These are phyloP conservation scores for Dioctria linearis DNA, from an alignment of 2,888 invertebrate species.

Conservation along the genomic window DNA sequence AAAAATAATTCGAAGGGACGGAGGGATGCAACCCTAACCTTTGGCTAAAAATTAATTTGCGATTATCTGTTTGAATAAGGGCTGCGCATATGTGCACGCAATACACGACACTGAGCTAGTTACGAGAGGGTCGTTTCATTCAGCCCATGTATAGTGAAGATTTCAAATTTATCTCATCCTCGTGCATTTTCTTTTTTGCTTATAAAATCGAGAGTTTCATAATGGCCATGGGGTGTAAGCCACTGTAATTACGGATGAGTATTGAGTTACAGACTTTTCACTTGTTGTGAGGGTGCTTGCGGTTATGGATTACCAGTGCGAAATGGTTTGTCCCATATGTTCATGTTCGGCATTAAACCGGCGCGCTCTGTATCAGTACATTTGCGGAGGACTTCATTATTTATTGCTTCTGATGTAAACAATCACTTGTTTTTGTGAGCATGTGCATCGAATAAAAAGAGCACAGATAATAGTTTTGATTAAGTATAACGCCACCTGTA, in stretches of 20 bases:
- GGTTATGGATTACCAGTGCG: conserved; percentile 49
- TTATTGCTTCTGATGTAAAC: conserved; percentile 40
- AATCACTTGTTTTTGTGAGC: conserved; percentile 30
- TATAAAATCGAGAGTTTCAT: background rate
- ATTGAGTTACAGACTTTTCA: conserved; percentile 66
- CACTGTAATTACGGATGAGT: conserved; percentile 65
- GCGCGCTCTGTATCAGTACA: background rate
- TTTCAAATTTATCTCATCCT: conserved; percentile 41
- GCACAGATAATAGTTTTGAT: too few relatives aligned
- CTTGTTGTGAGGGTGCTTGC: conserved; percentile 54
- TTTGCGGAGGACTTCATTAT: conserved; percentile 27
- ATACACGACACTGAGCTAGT: background rate
- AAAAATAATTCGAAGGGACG: conserved; percentile 50
- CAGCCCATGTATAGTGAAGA: conserved; percentile 25
- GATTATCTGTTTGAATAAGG: conserved; percentile 68
- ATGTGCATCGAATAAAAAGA: background rate
- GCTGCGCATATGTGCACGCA: conserved; percentile 57
- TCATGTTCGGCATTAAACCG: conserved; percentile 28
- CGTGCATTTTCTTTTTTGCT: conserved; percentile 13
- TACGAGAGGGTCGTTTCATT: background rate
- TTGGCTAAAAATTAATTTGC: conserved; percentile 69
- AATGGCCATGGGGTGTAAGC: conserved; percentile 40
- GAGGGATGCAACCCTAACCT: conserved; percentile 53
- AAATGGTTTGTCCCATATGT: conserved; percentile 54
- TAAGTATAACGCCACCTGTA: too few relatives aligned